A percentile compares a stretch with the other conserved stretches of the same genome.
These are phyloP conservation scores for Hydropsyche tenuis DNA, from an alignment of 1,140 invertebrate genomes.

Conservation along the genomic window DNA sequence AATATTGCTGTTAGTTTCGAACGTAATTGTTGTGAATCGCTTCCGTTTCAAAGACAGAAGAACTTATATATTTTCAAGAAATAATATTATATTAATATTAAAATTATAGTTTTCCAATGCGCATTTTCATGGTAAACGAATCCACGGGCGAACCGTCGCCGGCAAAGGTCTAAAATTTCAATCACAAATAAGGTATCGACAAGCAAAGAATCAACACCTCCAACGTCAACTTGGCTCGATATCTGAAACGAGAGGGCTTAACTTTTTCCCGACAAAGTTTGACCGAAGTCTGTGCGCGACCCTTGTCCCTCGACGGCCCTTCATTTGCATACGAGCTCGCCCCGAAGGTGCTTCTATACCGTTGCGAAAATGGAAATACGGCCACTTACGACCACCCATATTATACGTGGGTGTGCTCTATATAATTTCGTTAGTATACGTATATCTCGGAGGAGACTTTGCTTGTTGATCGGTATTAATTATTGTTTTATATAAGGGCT, in stretches of 20 bases:
- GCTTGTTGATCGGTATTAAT: too few species aligned
- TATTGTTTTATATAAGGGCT: too few species aligned
- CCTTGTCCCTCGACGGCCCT: slow-evolving; percentile 43
- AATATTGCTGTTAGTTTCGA: too few species aligned
- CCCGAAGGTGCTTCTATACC: slow-evolving; percentile 18
- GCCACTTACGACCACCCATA: slow-evolving; percentile 1
- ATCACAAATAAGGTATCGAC: slow-evolving; percentile 18
- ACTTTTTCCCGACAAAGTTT: slow-evolving; percentile 34
- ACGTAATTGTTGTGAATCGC: too few species aligned
- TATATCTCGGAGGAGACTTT: neutral
- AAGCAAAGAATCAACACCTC: slow-evolving; percentile 42
- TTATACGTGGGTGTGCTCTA: neutral
- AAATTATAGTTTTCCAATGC: too few species aligned
- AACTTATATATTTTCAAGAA: too few species aligned
- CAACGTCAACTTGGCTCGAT: slow-evolving; percentile 6
- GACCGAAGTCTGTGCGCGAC: slow-evolving; percentile 21
- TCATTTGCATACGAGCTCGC: slow-evolving; percentile 45
- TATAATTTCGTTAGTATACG: neutral
- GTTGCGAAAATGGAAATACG: slow-evolving; percentile 20
- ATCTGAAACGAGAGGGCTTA: slow-evolving; percentile 10
- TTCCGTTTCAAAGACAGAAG: too few species aligned
- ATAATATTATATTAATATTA: too few species aligned
- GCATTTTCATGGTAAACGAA: neutral
- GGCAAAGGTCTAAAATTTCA: slow-evolving; percentile 22
- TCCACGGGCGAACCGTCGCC: neutral